Base-by-base conservation (phyloP, 1,140 invertebrate genomes). In the Scaptodrosophila lebanonensis region DNA sequence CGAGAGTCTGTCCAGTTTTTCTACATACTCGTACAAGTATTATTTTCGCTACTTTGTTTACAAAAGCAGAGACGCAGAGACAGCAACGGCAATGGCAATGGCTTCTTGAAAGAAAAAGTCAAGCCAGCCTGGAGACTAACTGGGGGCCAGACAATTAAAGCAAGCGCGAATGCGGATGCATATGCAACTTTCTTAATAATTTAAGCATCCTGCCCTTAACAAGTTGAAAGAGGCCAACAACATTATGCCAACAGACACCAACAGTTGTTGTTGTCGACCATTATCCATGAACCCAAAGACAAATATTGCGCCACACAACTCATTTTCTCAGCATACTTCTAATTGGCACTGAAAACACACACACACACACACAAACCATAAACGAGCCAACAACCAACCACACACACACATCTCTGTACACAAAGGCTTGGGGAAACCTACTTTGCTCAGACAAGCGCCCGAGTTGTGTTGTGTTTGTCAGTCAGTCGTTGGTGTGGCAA, bases 1-100 rank as follows among this genome's bases (percentile, higher is more conserved):
- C n/a, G n/a, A n/a, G 50, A 47, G 64, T 65, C 72, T 66, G 73
- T 79, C 73, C 73, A 77, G 73, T 77, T 76, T 77, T 76, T 71
- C 70, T 69, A 66, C 70, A 75, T 68, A n/a, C n/a, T n/a, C n/a
- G n/a, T n/a, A n/a, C n/a, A n/a, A n/a, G n/a, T n/a, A 68, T 69
- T 58, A 58, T 63, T 63, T 51, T 36, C 47, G 47, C 47, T 53
- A 63, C 48, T 64, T 68, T 79, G 73, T 77, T 76, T 72, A 60
- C 68, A 25, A 25, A 8, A 4, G 22, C 22, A 25, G 8, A 3
- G 8, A 25, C 22, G 22, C 3, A 25, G 22, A 25, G 3, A n/a
- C n/a, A n/a, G n/a, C n/a, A n/a, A n/a, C 48, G 38, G 64, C 11
- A 44, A 40, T 65, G 33, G 39, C 43, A 48, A 39, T 43, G 30